A percentile compares a stretch with the other conserved stretches of the same genome.
phyloP scores from a whole-genome alignment of 2,797 vertebrate genomes.

The Helarctos malayanus region DNA sequence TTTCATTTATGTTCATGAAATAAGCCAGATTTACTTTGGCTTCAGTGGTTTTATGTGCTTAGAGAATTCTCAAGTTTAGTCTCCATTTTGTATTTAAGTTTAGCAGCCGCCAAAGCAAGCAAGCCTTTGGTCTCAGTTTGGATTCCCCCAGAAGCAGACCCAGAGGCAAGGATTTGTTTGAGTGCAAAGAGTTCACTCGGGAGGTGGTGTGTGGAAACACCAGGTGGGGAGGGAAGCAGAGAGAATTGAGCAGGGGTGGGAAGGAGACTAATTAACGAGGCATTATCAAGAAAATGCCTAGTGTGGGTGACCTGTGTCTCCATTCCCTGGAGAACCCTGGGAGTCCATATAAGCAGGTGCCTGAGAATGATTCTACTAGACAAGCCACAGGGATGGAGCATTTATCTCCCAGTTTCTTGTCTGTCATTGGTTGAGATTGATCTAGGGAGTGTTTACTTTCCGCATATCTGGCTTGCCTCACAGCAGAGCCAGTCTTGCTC shows the following conservation, averaged over 20 bases:
- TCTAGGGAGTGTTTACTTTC: neutral
- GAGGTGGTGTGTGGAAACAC: neutral
- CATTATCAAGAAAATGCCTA: neutral
- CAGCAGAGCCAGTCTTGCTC: neutral
- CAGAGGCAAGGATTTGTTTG: neutral
- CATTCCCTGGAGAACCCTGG: neutral
- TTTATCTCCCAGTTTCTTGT: neutral
- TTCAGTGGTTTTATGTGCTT: neutral
- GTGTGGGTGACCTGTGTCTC: neutral
- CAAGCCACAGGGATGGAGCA: neutral
- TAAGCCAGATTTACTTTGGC: neutral
- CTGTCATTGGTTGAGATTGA: neutral
- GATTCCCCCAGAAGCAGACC: neutral
- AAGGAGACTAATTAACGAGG: neutral
- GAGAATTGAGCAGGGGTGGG: neutral
- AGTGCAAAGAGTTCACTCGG: neutral
- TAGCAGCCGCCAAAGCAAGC: neutral
- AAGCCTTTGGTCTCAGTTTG: neutral
- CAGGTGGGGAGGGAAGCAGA: neutral
- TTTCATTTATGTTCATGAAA: neutral
- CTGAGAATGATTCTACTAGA: neutral
- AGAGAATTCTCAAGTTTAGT: neutral
- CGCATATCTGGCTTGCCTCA: neutral
- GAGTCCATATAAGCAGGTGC: accelerated
- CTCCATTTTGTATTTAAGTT: neutral